Evolutionary conservation across 2,797 vertebrate species (phyloP).

Genomic region (Hylomyscus alleni): DNA sequence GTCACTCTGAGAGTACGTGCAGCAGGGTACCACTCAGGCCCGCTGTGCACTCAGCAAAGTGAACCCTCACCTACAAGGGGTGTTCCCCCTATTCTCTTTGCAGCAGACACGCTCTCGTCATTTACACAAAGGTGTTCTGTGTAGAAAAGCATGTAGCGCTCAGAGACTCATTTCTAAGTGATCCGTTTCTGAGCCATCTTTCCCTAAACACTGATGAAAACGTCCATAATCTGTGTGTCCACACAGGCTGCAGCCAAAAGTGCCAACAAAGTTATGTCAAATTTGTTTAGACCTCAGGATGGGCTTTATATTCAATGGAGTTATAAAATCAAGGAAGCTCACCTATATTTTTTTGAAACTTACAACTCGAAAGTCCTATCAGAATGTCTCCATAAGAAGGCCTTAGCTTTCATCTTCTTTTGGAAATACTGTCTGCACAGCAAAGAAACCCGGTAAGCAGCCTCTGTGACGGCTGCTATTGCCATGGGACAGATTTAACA

Average conservation of each 20-base stretch:
- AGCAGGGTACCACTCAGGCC: too few relatives aligned
- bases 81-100: not conserved
- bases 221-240: not conserved
- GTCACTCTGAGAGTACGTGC: fast-evolving
- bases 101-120: not conserved
- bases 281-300: not conserved
- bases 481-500: not conserved
- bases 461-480: not conserved
- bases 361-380: not conserved
- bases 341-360: slow-evolving; percentile 5
- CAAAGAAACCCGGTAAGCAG: slow-evolving; percentile 46
- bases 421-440: slow-evolving; percentile 48
- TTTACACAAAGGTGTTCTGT: not conserved
- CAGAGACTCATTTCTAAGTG: not conserved
- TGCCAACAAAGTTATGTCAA: not conserved
- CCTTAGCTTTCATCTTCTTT: not conserved
- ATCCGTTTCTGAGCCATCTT: not conserved
- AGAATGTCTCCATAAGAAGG: not conserved
- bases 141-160: not conserved
- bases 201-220: not conserved
- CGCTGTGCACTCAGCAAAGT: not conserved
- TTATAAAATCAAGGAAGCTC: not conserved
- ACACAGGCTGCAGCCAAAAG: not conserved
- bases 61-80: not conserved
- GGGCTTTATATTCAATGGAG: not conserved